A percentile compares a stretch with the other conserved stretches of the same genome.
phyloP scores from a whole-genome alignment of 2,888 invertebrate species.

The Nemapogon koenigi region DNA sequence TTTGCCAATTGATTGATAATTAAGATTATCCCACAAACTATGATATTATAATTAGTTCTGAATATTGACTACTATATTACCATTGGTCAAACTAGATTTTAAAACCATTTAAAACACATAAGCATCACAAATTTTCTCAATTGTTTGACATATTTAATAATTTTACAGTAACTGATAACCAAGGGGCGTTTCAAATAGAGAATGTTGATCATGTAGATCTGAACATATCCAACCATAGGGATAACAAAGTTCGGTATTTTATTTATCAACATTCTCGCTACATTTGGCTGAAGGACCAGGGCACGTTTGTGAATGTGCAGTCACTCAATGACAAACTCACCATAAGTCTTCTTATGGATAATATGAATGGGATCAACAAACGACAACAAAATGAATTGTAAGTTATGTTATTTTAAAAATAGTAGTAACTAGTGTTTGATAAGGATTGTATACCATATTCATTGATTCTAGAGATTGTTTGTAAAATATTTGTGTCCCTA shows the following conservation, averaged over 20 bases:
- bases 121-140: background rate
- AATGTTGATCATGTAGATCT: conserved; percentile 45
- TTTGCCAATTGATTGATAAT: background rate
- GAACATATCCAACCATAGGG: conserved; percentile 44
- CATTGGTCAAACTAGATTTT: background rate
- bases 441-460: too few species aligned
- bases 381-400: conserved; percentile 64
- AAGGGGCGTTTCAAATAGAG: conserved; percentile 48
- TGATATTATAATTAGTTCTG: background rate
- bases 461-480: too few species aligned
- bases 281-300: conserved; percentile 58
- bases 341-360: conserved; percentile 54
- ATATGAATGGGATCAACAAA: conserved; percentile 57
- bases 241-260: conserved; percentile 57
- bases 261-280: conserved; percentile 63
- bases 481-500: too few species aligned
- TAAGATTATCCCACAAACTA: too few species aligned
- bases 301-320: conserved; percentile 51
- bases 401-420: conserved; percentile 34
- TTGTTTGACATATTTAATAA: conserved; percentile 17
- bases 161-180: conserved; percentile 51
- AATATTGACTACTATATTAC: background rate
- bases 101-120: background rate
- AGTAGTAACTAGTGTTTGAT: too few species aligned
- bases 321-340: conserved; percentile 54